These are phyloP conservation scores for Ornithorhynchus anatinus DNA, from an alignment of 2,113 vertebrate species.

Conservation along the genomic window DNA sequence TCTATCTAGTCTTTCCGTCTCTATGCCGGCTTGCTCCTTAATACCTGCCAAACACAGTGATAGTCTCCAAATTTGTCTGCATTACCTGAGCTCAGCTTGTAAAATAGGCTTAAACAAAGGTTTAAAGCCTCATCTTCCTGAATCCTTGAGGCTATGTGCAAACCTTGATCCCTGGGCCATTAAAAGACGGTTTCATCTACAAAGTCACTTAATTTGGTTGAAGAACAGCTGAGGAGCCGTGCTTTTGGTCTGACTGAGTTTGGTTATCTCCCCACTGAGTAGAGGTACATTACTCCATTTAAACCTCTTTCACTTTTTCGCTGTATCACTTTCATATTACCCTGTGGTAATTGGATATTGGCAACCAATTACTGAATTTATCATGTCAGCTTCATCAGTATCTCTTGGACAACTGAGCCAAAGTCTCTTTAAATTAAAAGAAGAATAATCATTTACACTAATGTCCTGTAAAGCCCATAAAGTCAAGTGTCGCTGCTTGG, in stretches of 20 bases:
- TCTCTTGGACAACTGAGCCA: background rate
- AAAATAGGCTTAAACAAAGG: background rate
- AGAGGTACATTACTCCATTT: no score
- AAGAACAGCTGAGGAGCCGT: no score
- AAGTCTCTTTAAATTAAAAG: background rate
- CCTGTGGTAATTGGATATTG: slow-evolving; percentile 14
- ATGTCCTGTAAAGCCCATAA: background rate
- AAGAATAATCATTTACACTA: background rate
- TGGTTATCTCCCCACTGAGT: no score
- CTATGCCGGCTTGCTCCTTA: background rate
- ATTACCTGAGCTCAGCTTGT: background rate
- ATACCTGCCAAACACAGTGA: background rate
- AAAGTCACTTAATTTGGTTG: no score
- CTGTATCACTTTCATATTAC: slow-evolving; percentile 7
- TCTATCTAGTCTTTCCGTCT: background rate
- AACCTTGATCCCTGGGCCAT: no score
- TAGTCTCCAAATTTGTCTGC: background rate
- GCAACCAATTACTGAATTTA: slow-evolving; percentile 22
- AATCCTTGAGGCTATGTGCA: no score
- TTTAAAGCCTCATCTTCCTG: background rate
- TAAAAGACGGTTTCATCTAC: no score
- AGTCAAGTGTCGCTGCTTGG: background rate
- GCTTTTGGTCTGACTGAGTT: no score
- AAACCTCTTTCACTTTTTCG: no score
- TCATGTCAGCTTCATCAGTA: slow-evolving; percentile 17